A percentile compares a stretch with the other conserved stretches of the same genome.
Conservation (phyloP, 2,888 invertebrate species). For the Hydraecia micacea region DNA sequence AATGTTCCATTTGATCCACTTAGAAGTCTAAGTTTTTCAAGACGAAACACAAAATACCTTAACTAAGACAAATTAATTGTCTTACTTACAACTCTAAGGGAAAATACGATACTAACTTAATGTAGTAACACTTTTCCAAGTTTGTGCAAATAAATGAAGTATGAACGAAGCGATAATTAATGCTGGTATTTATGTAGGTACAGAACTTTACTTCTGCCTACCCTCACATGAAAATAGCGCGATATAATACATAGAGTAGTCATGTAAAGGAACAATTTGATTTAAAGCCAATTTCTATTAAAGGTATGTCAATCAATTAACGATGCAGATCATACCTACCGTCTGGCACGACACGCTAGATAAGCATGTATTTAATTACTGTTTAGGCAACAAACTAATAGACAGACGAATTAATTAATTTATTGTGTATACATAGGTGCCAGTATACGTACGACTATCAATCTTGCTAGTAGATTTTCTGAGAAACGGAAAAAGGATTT, state of each 20-base stretch:
- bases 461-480: background rate
- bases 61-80: background rate
- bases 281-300: background rate
- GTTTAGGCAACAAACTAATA: conserved; percentile 6
- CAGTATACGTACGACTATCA: background rate
- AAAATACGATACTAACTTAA: background rate
- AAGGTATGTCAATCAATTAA: conserved; percentile 25
- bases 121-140: background rate
- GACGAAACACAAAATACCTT: background rate
- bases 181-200: background rate
- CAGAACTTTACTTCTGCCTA: background rate
- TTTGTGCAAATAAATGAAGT: background rate
- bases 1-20: no score
- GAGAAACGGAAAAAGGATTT: no score
- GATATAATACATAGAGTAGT: no score
- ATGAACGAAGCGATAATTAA: background rate
- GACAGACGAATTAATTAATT: conserved; percentile 9
- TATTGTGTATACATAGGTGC: background rate
- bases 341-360: background rate
- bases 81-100: background rate
- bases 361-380: conserved; percentile 39
- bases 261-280: background rate
- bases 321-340: conserved; percentile 19
- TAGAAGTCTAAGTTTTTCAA: no score
- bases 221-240: background rate